Evolutionary conservation across 2,888 invertebrate genomes (phyloP), one percentile per base, ranked within the genome.

Genomic region (Drosophila mimica): DNA sequence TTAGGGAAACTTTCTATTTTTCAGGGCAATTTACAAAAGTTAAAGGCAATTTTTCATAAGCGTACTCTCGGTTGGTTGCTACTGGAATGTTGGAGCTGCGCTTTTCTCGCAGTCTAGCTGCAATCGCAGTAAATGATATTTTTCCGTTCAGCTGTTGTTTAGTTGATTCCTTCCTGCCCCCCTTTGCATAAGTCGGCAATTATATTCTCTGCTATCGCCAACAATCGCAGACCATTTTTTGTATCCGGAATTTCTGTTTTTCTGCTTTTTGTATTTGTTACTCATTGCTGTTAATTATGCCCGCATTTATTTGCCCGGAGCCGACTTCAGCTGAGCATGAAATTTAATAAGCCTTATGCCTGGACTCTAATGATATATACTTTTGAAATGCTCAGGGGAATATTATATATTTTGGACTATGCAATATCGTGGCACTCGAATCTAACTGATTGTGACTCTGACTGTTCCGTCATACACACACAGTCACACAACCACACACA

Each of bases 311-410:
- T 79, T 76, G 69, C 20, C 46, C 53, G 36, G 36, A 58, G 46
- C 33, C 38, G n/a, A 28, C 25, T 48, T 48, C 20, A 48, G 30
- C 43, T 33, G 13, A 31, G 46, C 36, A 48, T 56, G 63, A 74
- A 87, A 76, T 82, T 88, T 84, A 76, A 85, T 88, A 82, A 70
- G 82, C 72, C 74, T 82, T 62, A 46, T 72, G 71, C 51, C 11
- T 7, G 28, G 28, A 40, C 13, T 40, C 51, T 65, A 59, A 64
- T 76, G 11, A 70, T 60, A 52, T 30, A 43, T 25, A 46, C 20
- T 57, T 28, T 38, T 58, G 13, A 36, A 25, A 49, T 59, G 53
- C 52, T 28, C 38, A 11, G 4, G 63, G 60, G 34, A 9, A 56
- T 73, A 78, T 38, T 30, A 56, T 13, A 61, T 60, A 53, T 52